Evolutionary conservation across 2,113 vertebrate genomes (phyloP).

Genomic region (Chlorodrepanis virens): DNA sequence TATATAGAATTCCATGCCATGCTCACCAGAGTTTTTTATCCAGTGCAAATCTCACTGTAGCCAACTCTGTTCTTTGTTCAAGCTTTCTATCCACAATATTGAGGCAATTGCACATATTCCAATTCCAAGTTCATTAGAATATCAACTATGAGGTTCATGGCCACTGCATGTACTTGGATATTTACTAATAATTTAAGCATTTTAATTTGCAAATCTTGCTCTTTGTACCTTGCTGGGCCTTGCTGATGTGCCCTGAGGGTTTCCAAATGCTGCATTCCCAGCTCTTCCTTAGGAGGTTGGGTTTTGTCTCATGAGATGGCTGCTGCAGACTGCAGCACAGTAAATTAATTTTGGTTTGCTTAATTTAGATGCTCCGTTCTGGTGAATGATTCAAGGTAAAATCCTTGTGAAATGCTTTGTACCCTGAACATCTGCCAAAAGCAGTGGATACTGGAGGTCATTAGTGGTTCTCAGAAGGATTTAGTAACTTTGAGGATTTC

Average conservation of each 20-base stretch:
- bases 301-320: background rate
- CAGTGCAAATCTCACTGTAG: background rate
- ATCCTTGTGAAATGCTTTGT: background rate
- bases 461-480: background rate
- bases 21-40: background rate
- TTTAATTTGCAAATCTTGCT: background rate
- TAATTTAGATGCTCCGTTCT: background rate
- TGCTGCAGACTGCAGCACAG: background rate
- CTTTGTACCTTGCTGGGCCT: background rate
- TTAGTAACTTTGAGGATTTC: background rate
- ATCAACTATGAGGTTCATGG: background rate
- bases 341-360: background rate
- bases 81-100: background rate
- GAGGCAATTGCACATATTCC: background rate
- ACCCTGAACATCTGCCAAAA: conserved; percentile 9
- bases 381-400: background rate
- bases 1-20: background rate
- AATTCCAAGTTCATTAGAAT: background rate
- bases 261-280: background rate
- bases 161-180: background rate
- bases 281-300: background rate
- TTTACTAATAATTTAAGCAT: background rate
- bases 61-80: background rate
- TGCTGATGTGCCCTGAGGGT: background rate
- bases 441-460: background rate